Base-by-base conservation (phyloP, 2,888 invertebrate genomes). In the Epinotia demarniana region DNA sequence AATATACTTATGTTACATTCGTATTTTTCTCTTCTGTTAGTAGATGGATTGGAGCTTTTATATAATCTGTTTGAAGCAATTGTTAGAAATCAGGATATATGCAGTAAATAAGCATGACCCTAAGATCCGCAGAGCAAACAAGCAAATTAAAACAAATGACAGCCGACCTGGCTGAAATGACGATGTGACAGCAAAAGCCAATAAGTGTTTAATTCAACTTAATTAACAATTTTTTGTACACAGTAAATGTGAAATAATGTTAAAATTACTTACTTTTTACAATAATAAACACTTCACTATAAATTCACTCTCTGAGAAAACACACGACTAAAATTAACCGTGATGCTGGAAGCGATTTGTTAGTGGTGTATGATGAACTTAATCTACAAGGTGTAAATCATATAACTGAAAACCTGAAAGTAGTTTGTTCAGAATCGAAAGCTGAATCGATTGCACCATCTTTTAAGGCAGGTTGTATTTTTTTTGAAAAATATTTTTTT, bases 191-290 rank as follows among this genome's bases (percentile, higher is more conserved):
- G 53, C n/a, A 8, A 53, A 53, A 53, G 53, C 53, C 4, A 5
- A 49, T n/a, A n/a, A 2, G 6, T 8, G 53, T n/a, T 6, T 53
- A 2, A n/a, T 16, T 16, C 16, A 6, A 43, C 11, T 12, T 13
- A 13, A 46, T 46, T 0, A 46, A 13, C 9, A 39, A 0, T 8
- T 33, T 9, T 39, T 39, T 39, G 8, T 39, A 8, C 39, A 13
- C 3, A 49, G 0, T 16, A 16, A 16, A 16, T 49, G 16, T 16
- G n/a, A 53, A 53, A 53, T 53, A 53, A 53, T n/a, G 53, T 53
- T n/a, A 53, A 53, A 53, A 53, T 53, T 49, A 53, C 53, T 53
- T 53, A 53, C 53, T 53, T 53, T 53, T 53, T 53, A 53, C n/a
- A 16, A n/a, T n/a, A 53, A 53, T n/a, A n/a, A 53, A 53, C 16